Evolutionary conservation across 2,113 vertebrate species (phyloP).

Genomic region (Lutjanus erythropterus): DNA sequence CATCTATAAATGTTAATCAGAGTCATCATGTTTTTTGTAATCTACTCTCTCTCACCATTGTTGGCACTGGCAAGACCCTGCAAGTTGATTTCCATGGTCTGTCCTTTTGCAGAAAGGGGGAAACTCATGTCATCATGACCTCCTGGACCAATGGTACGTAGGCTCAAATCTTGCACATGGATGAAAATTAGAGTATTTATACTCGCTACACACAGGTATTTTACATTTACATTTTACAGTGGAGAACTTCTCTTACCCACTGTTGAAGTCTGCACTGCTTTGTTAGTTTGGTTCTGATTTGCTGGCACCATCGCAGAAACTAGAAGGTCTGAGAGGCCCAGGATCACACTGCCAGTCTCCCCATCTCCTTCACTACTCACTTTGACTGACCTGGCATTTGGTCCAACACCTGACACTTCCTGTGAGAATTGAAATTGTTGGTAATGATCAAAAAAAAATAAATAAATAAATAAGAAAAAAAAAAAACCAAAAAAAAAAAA

Average conservation of each 20-base stretch:
- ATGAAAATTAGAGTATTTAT: neutral
- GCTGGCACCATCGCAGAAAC: constrained; percentile 38
- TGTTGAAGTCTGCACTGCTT: constrained; percentile 26
- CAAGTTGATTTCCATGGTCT: constrained; percentile 71
- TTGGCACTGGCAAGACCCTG: constrained; percentile 48
- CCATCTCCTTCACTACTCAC: constrained; percentile 50
- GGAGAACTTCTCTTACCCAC: constrained; percentile 56
- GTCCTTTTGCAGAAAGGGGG: constrained; percentile 26
- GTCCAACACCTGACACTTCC: constrained; percentile 67
- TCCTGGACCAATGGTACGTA: neutral
- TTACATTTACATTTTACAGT: neutral
- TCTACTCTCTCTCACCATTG: constrained; percentile 57
- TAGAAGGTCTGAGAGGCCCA: constrained; percentile 65
- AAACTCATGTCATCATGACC: neutral
- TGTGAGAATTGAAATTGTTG: constrained; percentile 10
- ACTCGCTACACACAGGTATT: too few relatives aligned
- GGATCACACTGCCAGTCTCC: constrained; percentile 56
- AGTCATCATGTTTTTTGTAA: neutral
- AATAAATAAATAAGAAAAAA: neutral
- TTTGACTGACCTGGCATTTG: neutral
- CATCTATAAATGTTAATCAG: neutral
- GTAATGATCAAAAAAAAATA: too few relatives aligned
- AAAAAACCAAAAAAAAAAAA: too few relatives aligned
- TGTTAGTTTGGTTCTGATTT: constrained; percentile 21
- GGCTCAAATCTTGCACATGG: constrained; percentile 8